A percentile compares a stretch with the other conserved stretches of the same genome.
These are phyloP conservation scores for Cotesia glomerata DNA, from an alignment of 1,140 invertebrate species.

Conservation along the genomic window DNA sequence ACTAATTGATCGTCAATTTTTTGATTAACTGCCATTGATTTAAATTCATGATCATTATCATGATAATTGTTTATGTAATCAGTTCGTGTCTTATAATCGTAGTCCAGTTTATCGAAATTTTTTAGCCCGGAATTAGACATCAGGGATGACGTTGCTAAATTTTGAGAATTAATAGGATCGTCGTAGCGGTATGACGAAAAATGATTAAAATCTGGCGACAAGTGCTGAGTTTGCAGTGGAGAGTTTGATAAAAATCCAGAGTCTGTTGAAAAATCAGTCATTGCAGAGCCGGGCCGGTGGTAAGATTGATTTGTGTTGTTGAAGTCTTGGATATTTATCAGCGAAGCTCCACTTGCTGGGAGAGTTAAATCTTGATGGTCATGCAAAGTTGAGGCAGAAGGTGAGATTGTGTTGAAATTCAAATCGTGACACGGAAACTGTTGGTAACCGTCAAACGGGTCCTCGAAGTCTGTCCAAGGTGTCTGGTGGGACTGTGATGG, in stretches of 20 bases:
- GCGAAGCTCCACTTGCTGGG: conserved; percentile 44
- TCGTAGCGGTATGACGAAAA: neutral
- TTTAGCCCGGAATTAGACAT: conserved; percentile 41
- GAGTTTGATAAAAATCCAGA: conserved; percentile 58
- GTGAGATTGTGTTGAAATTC: conserved; percentile 50
- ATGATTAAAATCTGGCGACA: conserved; percentile 49
- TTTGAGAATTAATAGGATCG: conserved; percentile 39
- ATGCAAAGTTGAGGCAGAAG: conserved; percentile 33
- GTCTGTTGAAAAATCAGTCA: conserved; percentile 57
- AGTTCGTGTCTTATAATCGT: conserved; percentile 47
- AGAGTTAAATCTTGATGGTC: conserved; percentile 32
- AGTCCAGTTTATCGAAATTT: conserved; percentile 44
- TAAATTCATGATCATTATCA: too few relatives aligned
- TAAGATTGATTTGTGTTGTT: conserved; percentile 34
- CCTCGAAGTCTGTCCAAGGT: conserved; percentile 39
- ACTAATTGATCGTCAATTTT: conserved; percentile 41
- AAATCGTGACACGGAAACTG: conserved; percentile 48
- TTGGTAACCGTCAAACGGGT: conserved; percentile 51
- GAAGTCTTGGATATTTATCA: conserved; percentile 50
- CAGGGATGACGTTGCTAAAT: conserved; percentile 40
- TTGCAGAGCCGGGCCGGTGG: conserved; percentile 52
- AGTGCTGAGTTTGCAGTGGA: conserved; percentile 48
- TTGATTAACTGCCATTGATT: conserved; percentile 24
- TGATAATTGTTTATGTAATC: too few relatives aligned
- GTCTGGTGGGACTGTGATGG: conserved; percentile 29